Percentiles rank a stretch among this genome's conserved stretches.
phyloP scores from a whole-genome alignment of 2,888 invertebrate genomes.

The Melieria picta region DNA sequence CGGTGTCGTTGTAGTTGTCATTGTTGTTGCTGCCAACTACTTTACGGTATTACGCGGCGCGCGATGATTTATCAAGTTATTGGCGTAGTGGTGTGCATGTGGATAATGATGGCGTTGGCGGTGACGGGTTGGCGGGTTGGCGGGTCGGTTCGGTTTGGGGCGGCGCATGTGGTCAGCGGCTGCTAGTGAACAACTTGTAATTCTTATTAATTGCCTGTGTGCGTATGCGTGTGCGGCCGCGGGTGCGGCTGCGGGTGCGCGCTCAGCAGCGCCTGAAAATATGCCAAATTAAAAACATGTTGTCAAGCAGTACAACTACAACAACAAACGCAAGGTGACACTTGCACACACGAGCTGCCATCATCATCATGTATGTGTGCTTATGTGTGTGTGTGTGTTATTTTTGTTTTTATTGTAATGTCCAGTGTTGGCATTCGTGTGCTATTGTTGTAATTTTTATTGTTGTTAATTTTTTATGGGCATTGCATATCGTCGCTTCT shows the following conservation, averaged over 20 bases:
- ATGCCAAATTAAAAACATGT: conserved; percentile 30
- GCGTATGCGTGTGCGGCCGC: not conserved
- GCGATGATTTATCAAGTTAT: conserved; percentile 64
- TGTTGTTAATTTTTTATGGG: too few species aligned
- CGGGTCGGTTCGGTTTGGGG: not conserved
- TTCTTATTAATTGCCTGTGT: conserved; percentile 56
- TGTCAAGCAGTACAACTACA: too few species aligned
- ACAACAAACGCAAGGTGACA: too few species aligned
- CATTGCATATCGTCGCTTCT: not conserved
- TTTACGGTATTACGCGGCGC: conserved; percentile 31
- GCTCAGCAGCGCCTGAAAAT: conserved; percentile 15
- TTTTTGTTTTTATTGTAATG: too few species aligned
- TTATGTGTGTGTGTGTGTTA: too few species aligned
- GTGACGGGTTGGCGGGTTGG: conserved; percentile 2
- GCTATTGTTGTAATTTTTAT: too few species aligned
- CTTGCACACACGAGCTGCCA: too few species aligned
- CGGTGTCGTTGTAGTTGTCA: conserved; percentile 25
- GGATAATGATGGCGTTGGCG: not conserved
- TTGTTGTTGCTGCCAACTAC: conserved; percentile 15
- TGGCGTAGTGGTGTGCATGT: conserved; percentile 16
- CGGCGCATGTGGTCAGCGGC: conserved; percentile 42
- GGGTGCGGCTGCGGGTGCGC: not conserved
- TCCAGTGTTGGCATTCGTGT: too few species aligned
- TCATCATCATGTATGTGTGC: too few species aligned
- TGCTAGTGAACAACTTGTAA: conserved; percentile 58